Base-by-base conservation (phyloP, 2,797 vertebrate species). In the Acipenser ruthenus region DNA sequence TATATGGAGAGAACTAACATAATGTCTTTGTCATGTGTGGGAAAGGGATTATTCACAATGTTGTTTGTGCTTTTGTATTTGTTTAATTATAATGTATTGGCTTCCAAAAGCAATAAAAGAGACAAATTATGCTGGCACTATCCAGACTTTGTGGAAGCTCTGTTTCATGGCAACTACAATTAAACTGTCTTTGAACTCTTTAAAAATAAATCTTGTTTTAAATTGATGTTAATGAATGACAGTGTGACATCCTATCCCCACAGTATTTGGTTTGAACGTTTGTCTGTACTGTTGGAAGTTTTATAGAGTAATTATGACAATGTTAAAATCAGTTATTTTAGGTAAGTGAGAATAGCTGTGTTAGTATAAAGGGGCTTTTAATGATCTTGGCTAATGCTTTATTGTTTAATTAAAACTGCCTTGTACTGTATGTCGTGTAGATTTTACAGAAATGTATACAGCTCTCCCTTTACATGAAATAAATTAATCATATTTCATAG, bases 91-190 rank as follows among this genome's bases (percentile, higher is more conserved):
- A 87, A 82, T 78, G 81, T 77, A 85, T 82, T 73, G 75, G 77
- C 74, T 79, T 85, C 82, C 83, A 87, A 86, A 81, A 79, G 79
- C 79, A 83, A 84, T 81, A 80, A 82, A 77, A 80, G 72, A 83
- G 83, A 84, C 85, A 88, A 84, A 86, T 85, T 81, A 81, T 77
- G 84, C 85, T 87, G 83, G 79, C 78, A 79, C 86, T 80, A 70
- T 77, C 67, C 74, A 73, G 77, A 82, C 79, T 18, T 18, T 79
- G 74, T 75, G 81, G 73, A 74, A 76, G 78, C 77, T 77, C 74
- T 70, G 79, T 72, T 74, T 82, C 69, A 76, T 82, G 79, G 79
- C 79, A 82, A 75, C 78, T 76, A 68, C 71, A 80, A 77, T 79
- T 75, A 77, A 74, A 78, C 72, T 73, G 78, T 77, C 77, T 83